These are phyloP conservation scores for Myrmophylax atrothorax DNA, from an alignment of 2,113 vertebrate genomes.

Conservation along the genomic window DNA sequence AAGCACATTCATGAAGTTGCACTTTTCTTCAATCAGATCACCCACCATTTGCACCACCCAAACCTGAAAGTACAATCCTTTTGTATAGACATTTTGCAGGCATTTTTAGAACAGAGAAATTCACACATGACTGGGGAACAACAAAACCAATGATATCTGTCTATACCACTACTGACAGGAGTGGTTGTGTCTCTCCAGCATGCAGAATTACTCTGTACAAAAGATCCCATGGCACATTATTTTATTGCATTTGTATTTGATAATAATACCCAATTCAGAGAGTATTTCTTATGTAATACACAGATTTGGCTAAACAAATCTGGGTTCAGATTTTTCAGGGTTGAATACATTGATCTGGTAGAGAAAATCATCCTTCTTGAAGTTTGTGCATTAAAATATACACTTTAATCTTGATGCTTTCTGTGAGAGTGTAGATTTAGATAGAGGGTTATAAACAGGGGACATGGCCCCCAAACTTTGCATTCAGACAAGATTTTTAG, in stretches of 20 bases:
- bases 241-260: background rate
- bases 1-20: background rate
- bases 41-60: background rate
- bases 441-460: background rate
- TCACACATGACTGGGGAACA: background rate
- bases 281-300: background rate
- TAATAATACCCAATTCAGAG: background rate
- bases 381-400: background rate
- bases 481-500: fast-evolving
- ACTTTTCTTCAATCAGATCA: background rate
- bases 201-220: background rate
- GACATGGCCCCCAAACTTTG: background rate
- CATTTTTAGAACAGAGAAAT: background rate
- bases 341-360: background rate
- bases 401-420: background rate
- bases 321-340: background rate
- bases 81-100: background rate
- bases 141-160: background rate
- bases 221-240: background rate
- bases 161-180: background rate
- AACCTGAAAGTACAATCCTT: background rate
- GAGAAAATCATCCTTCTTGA: background rate
- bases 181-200: background rate
- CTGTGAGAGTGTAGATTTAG: background rate
- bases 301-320: background rate